Evolutionary conservation across 2,113 vertebrate species (phyloP).

Genomic region (Martes martes): DNA sequence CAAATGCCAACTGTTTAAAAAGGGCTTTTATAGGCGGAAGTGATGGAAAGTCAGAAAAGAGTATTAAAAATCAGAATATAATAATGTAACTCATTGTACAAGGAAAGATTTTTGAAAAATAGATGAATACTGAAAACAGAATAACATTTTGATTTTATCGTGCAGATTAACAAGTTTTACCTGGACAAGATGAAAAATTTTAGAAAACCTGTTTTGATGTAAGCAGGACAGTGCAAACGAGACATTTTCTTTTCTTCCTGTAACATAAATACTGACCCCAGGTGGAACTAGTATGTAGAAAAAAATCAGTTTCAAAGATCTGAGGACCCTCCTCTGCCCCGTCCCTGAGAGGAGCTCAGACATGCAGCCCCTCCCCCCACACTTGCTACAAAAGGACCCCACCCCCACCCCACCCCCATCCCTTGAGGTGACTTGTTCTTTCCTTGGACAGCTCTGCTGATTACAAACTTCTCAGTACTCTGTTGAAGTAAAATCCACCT

Average conservation of each 20-base stretch:
- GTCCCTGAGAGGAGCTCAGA: neutral
- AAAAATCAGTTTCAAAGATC: neutral
- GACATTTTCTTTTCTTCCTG: neutral
- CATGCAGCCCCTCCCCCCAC: accelerated
- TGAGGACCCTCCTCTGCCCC: neutral
- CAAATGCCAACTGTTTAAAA: neutral
- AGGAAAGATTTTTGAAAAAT: neutral
- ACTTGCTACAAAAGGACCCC: no score
- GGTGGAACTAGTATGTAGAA: neutral
- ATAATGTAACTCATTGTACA: neutral
- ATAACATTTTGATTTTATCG: neutral
- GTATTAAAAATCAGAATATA: neutral
- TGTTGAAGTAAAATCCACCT: neutral
- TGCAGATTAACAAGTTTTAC: neutral
- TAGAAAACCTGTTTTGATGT: neutral
- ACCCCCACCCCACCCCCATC: no score
- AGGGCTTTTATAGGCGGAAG: neutral
- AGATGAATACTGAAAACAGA: slow-evolving; percentile 10
- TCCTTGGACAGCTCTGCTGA: neutral
- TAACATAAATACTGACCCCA: neutral
- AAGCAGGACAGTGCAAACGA: neutral
- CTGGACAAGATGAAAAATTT: neutral
- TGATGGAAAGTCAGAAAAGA: neutral
- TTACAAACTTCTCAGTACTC: neutral
- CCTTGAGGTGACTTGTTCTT: neutral